Conservation (phyloP, 1,140 invertebrate genomes). For the Drosophila obscura region DNA sequence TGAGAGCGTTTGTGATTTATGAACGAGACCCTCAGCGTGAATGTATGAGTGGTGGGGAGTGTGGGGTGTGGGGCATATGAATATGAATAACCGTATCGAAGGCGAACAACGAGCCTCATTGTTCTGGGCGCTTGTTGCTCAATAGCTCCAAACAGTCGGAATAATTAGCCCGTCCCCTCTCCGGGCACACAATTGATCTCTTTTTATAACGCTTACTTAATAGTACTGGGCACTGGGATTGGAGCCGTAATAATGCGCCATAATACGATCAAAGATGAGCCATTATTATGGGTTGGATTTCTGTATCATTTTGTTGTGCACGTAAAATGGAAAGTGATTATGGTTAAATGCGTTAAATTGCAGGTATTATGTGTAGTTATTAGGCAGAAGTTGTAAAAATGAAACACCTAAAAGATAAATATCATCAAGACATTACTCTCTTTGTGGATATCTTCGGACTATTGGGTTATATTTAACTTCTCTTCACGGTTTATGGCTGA, state of each 20-base stretch:
- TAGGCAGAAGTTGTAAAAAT: too few species aligned
- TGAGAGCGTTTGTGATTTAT: slow-evolving; percentile 72
- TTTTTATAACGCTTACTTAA: slow-evolving; percentile 34
- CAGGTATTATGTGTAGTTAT: too few species aligned
- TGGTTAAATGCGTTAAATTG: too few species aligned
- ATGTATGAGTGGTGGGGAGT: background rate
- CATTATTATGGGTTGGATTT: slow-evolving; percentile 6
- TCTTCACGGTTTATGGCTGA: too few species aligned
- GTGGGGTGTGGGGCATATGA: slow-evolving; percentile 8
- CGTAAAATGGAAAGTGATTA: background rate
- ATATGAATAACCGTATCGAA: slow-evolving; percentile 41
- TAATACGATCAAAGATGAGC: slow-evolving; percentile 5
- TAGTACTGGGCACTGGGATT: background rate
- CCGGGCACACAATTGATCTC: slow-evolving; percentile 28
- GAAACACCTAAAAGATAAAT: too few species aligned
- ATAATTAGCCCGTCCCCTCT: slow-evolving; percentile 29
- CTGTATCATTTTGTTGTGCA: background rate
- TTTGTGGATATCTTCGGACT: too few species aligned
- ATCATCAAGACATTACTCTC: too few species aligned
- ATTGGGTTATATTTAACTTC: too few species aligned
- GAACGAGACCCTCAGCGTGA: slow-evolving; percentile 58
- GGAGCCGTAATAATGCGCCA: slow-evolving; percentile 33
- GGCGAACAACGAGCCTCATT: slow-evolving; percentile 64
- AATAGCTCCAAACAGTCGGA: slow-evolving; percentile 28
- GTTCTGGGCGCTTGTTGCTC: slow-evolving; percentile 40